Evolutionary conservation across 2,888 invertebrate species (phyloP).

Genomic region (Horisme vitalbata): DNA sequence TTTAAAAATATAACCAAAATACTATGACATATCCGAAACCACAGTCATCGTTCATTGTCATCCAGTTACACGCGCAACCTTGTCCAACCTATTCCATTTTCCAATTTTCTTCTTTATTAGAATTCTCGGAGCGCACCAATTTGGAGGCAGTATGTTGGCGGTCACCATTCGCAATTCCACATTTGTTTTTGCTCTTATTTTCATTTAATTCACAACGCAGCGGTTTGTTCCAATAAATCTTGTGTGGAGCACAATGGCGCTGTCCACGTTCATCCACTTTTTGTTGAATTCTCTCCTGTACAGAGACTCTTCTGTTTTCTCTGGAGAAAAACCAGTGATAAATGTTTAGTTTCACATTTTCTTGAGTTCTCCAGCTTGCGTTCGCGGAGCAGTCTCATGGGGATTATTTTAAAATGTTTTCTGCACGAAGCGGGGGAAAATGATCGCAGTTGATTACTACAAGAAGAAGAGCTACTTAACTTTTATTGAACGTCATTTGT

Average conservation of each 20-base stretch:
- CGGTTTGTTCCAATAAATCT: constrained; percentile 58
- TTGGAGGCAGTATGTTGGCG: constrained; percentile 50
- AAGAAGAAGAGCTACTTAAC: not conserved
- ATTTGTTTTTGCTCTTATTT: constrained; percentile 53
- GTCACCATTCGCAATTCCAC: constrained; percentile 45
- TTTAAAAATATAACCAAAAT: constrained; percentile 9
- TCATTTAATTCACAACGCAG: constrained; percentile 53
- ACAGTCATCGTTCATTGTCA: constrained; percentile 25
- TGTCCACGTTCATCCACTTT: constrained; percentile 49
- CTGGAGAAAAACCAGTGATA: constrained; percentile 37
- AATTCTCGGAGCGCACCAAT: constrained; percentile 49
- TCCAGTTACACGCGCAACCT: constrained; percentile 31
- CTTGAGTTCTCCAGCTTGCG: constrained; percentile 27
- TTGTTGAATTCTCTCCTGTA: constrained; percentile 41
- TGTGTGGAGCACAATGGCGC: constrained; percentile 46
- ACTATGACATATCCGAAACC: constrained; percentile 4
- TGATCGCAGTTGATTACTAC: not conserved
- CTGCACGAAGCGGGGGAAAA: constrained; percentile 6
- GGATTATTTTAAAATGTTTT: constrained; percentile 13
- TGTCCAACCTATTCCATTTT: constrained; percentile 51
- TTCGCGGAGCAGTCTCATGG: constrained; percentile 9
- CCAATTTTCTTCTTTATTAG: constrained; percentile 57
- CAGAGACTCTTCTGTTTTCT: constrained; percentile 27
- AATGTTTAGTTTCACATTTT: constrained; percentile 35
- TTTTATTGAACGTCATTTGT: too few relatives aligned